Evolutionary conservation across 2,888 invertebrate species (phyloP).

Genomic region (Limnephilus auricula): DNA sequence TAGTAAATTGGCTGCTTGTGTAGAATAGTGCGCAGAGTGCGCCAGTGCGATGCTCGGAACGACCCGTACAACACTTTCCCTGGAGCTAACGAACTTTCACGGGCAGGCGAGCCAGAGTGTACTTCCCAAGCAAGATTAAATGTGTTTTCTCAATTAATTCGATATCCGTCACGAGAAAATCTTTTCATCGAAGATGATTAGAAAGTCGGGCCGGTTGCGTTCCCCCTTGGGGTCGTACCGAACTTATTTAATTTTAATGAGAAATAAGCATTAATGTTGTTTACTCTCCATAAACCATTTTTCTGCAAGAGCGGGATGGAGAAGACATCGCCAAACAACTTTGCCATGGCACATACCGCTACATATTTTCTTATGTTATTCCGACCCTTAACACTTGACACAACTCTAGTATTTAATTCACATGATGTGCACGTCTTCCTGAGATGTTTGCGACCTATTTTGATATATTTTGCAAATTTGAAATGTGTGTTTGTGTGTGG

Average conservation of each 20-base stretch:
- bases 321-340: neutral
- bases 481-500: no score
- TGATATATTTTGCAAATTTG: neutral
- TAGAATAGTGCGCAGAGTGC: neutral
- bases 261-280: neutral
- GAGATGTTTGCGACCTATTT: neutral
- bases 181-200: slow-evolving; percentile 29
- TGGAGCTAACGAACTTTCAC: slow-evolving; percentile 53
- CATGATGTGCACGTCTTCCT: neutral
- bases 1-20: neutral
- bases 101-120: slow-evolving; percentile 18
- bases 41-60: slow-evolving; percentile 41
- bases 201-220: slow-evolving; percentile 38
- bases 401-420: no score
- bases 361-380: neutral
- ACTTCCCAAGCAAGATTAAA: slow-evolving; percentile 26
- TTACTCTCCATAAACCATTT: no score
- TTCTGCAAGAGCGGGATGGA: no score
- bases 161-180: slow-evolving; percentile 41
- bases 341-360: neutral
- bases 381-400: no score
- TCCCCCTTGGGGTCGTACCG: slow-evolving; percentile 6
- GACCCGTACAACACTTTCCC: slow-evolving; percentile 52
- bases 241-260: neutral
- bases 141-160: slow-evolving; percentile 50